Conservation (phyloP, 2,113 vertebrate species). For the Syngnathus scovelli region DNA sequence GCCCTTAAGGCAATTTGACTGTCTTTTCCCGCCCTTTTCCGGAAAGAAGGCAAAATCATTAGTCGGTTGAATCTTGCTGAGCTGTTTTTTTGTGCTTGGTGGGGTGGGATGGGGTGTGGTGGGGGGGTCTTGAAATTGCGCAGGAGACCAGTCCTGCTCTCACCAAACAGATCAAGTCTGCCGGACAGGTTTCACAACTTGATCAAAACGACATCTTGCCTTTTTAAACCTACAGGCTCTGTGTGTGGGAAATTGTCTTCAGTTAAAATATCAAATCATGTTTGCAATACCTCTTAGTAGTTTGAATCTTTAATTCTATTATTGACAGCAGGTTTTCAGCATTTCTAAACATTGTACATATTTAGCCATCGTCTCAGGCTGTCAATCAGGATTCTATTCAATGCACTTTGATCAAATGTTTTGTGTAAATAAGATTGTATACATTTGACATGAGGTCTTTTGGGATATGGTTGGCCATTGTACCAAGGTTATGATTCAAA, state of each 20-base stretch:
- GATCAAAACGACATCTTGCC: slow-evolving; percentile 10
- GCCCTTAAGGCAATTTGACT: not conserved
- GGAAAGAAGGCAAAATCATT: not conserved
- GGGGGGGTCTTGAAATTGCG: not conserved
- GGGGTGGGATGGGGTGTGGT: not conserved
- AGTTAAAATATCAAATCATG: not conserved
- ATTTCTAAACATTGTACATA: slow-evolving; percentile 89
- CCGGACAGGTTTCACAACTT: slow-evolving; percentile 18
- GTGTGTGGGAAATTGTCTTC: slow-evolving; percentile 58
- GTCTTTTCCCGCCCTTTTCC: not conserved
- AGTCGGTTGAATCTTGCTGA: not conserved
- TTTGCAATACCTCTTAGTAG: slow-evolving; percentile 60
- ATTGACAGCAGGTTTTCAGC: slow-evolving; percentile 51
- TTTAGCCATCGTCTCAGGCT: slow-evolving; percentile 43
- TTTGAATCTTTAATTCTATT: slow-evolving; percentile 53
- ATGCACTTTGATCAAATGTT: slow-evolving; percentile 92
- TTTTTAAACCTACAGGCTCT: slow-evolving; percentile 8
- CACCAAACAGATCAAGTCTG: not conserved
- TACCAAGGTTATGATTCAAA: slow-evolving; percentile 71
- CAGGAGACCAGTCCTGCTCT: not conserved
- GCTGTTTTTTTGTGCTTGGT: not conserved
- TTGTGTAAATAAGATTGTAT: slow-evolving; percentile 87
- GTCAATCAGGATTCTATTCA: slow-evolving; percentile 84
- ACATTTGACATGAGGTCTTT: slow-evolving; percentile 75
- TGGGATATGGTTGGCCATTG: slow-evolving; percentile 84